Conservation (phyloP, 2,888 invertebrate species). For the Tetragonula carbonaria region DNA sequence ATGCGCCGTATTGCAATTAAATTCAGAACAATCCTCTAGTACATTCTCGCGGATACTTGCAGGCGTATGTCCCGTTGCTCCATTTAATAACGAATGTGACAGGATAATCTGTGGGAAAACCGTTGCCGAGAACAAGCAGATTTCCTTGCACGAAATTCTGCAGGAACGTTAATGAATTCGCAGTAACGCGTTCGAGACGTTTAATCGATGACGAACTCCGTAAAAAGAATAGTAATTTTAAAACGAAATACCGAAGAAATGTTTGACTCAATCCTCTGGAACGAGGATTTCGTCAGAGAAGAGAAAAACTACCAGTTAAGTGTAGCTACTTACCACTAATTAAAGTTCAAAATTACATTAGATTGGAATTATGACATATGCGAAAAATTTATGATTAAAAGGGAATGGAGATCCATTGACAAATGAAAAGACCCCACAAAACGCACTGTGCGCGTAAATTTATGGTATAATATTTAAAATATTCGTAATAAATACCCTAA, state of each 20-base stretch:
- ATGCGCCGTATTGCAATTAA: slow-evolving; percentile 50
- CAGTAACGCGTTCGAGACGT: not conserved
- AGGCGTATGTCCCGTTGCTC: slow-evolving; percentile 17
- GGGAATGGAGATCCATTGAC: not conserved
- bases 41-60: slow-evolving; percentile 49
- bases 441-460: too few species aligned
- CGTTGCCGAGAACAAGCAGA: slow-evolving; percentile 12
- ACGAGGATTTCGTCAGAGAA: too few species aligned
- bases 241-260: not conserved
- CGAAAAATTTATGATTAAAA: not conserved
- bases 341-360: too few species aligned
- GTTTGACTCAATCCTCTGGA: not conserved
- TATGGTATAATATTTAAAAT: too few species aligned
- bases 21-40: slow-evolving; percentile 38
- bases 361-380: too few species aligned
- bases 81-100: slow-evolving; percentile 53
- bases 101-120: slow-evolving; percentile 51
- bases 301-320: too few species aligned
- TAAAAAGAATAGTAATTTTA: not conserved
- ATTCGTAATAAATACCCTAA: too few species aligned
- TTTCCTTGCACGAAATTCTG: slow-evolving; percentile 12
- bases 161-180: slow-evolving; percentile 25
- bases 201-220: slow-evolving; percentile 3
- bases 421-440: too few species aligned
- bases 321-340: too few species aligned